Evolutionary conservation across 2,797 vertebrate genomes (phyloP).

Genomic region (Zalophus californianus): DNA sequence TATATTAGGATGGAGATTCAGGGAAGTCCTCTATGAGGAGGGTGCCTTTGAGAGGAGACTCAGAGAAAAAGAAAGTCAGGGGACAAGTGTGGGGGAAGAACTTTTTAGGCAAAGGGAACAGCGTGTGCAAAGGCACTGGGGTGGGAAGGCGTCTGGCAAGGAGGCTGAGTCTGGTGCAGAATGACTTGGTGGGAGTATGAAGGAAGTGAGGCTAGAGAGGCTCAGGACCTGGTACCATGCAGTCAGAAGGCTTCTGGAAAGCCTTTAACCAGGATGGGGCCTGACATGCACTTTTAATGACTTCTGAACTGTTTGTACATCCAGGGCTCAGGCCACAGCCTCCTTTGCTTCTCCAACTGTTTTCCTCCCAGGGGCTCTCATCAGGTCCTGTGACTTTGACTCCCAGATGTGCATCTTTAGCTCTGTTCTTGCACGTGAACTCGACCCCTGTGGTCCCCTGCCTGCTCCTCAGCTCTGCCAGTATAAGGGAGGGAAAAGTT

Average conservation of each 20-base stretch:
- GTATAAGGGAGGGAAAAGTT: neutral
- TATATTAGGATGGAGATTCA: neutral
- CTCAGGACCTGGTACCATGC: neutral
- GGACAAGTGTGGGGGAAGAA: neutral
- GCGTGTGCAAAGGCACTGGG: neutral
- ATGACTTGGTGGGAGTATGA: neutral
- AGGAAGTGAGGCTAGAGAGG: neutral
- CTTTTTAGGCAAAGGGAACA: neutral
- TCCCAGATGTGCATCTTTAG: neutral
- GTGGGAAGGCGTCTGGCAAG: neutral
- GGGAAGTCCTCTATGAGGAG: neutral
- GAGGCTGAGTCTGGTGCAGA: neutral
- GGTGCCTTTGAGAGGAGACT: neutral
- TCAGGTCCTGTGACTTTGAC: neutral
- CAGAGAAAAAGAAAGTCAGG: neutral
- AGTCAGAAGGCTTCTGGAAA: neutral
- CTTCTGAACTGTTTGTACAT: neutral
- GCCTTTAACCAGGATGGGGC: neutral
- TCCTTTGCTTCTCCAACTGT: neutral
- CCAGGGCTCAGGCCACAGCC: neutral
- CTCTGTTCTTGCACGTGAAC: neutral
- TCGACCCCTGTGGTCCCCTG: neutral
- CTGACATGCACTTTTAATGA: neutral
- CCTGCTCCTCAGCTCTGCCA: neutral
- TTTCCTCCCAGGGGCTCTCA: neutral